Base-by-base conservation (phyloP, 2,113 vertebrate species). In the Pithys albifrons region DNA sequence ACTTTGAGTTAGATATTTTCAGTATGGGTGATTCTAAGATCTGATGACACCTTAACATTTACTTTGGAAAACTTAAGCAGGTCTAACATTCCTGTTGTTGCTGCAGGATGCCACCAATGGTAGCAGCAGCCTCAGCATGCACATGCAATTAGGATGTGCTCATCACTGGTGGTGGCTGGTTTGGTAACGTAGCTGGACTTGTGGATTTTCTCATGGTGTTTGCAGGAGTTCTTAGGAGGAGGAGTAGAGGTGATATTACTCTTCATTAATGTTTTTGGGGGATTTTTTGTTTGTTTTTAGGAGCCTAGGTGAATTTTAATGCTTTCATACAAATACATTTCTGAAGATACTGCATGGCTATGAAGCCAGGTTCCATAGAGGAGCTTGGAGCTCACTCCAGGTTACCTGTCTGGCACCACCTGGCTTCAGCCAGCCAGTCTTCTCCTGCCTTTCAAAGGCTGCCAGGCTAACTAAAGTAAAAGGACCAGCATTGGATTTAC, bases 111-210 rank as follows among this genome's bases (percentile, higher is more conserved):
- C 12, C 19, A 7, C 27, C 35, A 33, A 48, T 18, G 19, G 6
- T 4, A 43, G 41, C 46, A 80, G 72, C 20, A 49, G 19, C 39
- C n/a, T 39, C 55, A 46, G 12, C 4, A 1, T 9, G 19, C n/a
- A 12, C 0, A 0, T 31, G 39, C 37, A 16, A 0, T 31, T 78
- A 37, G 2, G 23, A 0, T 12, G 31, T 85, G 61, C n/a, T 22
- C 6, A 8, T 14, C 51, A 31, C 16, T 27, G 20, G 52, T 5
- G 14, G 1, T 45, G 51, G 20, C 3, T 72, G 39, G 10, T 51
- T 52, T 49, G 29, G 23, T 76, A 72, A 27, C 0, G 1, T 7
- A 46, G 12, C 24, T 45, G 27, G 20, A 37, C 24, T 58, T 25
- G 3, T 4, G 8, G 8, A 23, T 79, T 39, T 83, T 55, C 9